Evolutionary conservation across 2,888 invertebrate genomes (phyloP).

Genomic region (Orchesellides sinensis): DNA sequence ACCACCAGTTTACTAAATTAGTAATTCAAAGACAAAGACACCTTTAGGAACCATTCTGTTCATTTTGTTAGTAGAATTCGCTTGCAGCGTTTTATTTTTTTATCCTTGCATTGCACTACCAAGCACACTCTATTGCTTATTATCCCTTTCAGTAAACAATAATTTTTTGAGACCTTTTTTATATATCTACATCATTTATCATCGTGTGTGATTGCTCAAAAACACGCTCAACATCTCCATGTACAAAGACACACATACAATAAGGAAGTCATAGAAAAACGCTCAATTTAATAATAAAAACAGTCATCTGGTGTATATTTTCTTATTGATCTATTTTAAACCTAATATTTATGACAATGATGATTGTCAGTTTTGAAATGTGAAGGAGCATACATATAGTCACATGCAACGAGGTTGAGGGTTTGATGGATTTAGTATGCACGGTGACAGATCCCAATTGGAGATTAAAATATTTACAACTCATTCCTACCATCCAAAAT

Average conservation of each 20-base stretch:
- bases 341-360: constrained; percentile 13
- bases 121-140: constrained; percentile 23
- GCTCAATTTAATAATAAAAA: constrained; percentile 14
- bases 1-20: too few species aligned
- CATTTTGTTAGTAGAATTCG: too few species aligned
- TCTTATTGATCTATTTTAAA: constrained; percentile 13
- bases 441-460: neutral
- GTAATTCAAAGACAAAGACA: too few species aligned
- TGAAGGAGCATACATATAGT: neutral
- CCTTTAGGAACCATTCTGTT: too few species aligned
- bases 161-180: neutral
- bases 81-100: too few species aligned
- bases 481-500: neutral
- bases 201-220: constrained; percentile 15
- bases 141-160: too few species aligned
- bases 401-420: too few species aligned
- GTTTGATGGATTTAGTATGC: neutral
- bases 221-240: neutral
- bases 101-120: constrained; percentile 30
- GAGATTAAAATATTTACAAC: neutral
- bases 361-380: constrained; percentile 36
- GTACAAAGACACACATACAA: constrained; percentile 2
- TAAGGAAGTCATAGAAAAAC: constrained; percentile 42
- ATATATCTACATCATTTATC: constrained; percentile 6
- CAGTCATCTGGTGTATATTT: neutral